A percentile compares a stretch with the other conserved stretches of the same genome.
Evolutionary conservation across 1,140 invertebrate species (phyloP).

Genomic region (Pollicipes pollicipes): DNA sequence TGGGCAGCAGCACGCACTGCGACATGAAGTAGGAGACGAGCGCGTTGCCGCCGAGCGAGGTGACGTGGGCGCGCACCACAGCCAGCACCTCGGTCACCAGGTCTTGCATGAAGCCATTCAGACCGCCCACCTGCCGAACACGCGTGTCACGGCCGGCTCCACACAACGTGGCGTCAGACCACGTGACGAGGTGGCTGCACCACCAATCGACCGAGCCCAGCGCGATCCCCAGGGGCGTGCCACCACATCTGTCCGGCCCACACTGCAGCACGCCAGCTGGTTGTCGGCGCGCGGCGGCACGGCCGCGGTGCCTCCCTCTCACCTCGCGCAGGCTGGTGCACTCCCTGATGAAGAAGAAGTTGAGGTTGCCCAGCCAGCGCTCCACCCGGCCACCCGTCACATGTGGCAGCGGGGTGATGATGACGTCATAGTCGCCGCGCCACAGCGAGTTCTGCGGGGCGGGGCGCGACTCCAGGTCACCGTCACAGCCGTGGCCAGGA

Average conservation of each 20-base stretch:
- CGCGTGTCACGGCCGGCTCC: neutral
- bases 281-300: too few relatives aligned
- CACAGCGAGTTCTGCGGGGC: neutral
- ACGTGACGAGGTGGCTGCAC: neutral
- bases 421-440: conserved; percentile 49
- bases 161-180: neutral
- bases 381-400: conserved; percentile 61
- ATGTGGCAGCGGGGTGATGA: conserved; percentile 65
- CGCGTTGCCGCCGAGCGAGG: conserved; percentile 84
- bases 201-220: conserved; percentile 2
- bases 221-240: too few relatives aligned
- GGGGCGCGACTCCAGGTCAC: too few relatives aligned
- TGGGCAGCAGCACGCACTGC: conserved; percentile 72
- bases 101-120: conserved; percentile 81
- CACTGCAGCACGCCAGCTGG: too few relatives aligned
- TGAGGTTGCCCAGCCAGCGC: conserved; percentile 75
- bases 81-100: conserved; percentile 81
- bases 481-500: too few relatives aligned
- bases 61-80: conserved; percentile 77
- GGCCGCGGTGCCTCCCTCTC: too few relatives aligned
- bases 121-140: conserved; percentile 47
- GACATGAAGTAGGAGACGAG: conserved; percentile 85
- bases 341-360: conserved; percentile 90
- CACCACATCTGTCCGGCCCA: too few relatives aligned
- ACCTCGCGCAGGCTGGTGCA: conserved; percentile 78